Evolutionary conservation across 2,113 vertebrate genomes (phyloP).

Genomic region (Gambusia affinis): DNA sequence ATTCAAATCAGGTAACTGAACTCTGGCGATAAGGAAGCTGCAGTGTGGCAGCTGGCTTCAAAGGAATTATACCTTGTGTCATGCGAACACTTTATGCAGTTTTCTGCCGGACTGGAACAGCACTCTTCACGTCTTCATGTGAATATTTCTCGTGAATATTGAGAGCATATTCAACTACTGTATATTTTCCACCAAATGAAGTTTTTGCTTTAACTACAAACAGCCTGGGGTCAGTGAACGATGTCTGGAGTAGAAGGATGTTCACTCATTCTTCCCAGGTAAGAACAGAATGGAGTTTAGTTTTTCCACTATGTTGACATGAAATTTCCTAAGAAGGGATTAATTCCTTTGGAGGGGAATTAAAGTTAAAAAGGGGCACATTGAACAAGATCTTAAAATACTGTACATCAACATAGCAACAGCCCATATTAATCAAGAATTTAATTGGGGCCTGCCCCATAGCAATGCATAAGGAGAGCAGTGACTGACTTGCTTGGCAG

Average conservation of each 20-base stretch:
- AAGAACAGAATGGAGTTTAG: slow-evolving; percentile 8
- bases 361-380: no score
- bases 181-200: accelerated
- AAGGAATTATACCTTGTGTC: not conserved
- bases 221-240: not conserved
- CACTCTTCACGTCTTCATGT: not conserved
- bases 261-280: slow-evolving; percentile 25
- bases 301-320: not conserved
- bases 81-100: not conserved
- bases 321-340: no score
- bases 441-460: no score
- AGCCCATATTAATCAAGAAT: no score
- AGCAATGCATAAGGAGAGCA: no score
- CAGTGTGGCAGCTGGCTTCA: slow-evolving; percentile 13
- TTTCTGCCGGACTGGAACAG: not conserved
- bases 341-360: not conserved
- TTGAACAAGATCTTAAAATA: no score
- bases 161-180: not conserved
- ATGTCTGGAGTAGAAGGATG: not conserved
- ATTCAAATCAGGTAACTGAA: slow-evolving; percentile 47
- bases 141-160: not conserved
- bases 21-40: slow-evolving; percentile 31
- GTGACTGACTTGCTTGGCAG: no score
- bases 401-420: no score
- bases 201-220: not conserved